Evolutionary conservation across 2,113 vertebrate genomes (phyloP).

Genomic region (Piprites chloris): DNA sequence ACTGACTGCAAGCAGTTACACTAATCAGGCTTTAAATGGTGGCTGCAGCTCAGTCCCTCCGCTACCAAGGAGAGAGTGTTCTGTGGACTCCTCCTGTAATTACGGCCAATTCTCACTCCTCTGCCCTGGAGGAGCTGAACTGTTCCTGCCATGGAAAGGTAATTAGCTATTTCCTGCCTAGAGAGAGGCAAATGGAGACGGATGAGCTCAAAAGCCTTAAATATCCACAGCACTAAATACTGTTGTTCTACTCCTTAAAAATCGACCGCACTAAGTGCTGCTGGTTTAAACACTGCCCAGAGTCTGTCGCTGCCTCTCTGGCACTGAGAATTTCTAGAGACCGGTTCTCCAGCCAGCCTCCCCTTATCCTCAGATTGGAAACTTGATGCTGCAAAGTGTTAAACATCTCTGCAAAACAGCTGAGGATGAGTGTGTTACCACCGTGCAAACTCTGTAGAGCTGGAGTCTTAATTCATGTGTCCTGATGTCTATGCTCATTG

Average conservation of each 20-base stretch:
- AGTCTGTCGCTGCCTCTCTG: neutral
- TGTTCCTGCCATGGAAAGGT: conserved; percentile 7
- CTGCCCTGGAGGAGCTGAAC: neutral
- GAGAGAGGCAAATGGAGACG: neutral
- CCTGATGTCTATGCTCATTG: neutral
- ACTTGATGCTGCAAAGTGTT: neutral
- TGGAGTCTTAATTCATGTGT: neutral
- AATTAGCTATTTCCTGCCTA: conserved; percentile 40
- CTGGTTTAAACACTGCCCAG: neutral
- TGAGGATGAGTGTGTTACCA: neutral
- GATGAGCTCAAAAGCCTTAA: neutral
- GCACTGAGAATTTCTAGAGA: neutral
- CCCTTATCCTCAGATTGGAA: neutral
- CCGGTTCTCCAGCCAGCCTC: neutral
- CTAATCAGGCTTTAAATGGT: neutral
- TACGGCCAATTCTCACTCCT: neutral
- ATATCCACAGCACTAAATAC: neutral
- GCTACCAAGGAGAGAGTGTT: neutral
- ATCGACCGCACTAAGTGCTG: neutral
- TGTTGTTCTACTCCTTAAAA: neutral
- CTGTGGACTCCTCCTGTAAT: neutral
- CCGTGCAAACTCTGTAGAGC: neutral
- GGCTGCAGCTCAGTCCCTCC: neutral
- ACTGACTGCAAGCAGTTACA: neutral
- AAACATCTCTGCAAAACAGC: neutral